Evolutionary conservation across 1,140 invertebrate species (phyloP).

Genomic region (Plectus sambesii): DNA sequence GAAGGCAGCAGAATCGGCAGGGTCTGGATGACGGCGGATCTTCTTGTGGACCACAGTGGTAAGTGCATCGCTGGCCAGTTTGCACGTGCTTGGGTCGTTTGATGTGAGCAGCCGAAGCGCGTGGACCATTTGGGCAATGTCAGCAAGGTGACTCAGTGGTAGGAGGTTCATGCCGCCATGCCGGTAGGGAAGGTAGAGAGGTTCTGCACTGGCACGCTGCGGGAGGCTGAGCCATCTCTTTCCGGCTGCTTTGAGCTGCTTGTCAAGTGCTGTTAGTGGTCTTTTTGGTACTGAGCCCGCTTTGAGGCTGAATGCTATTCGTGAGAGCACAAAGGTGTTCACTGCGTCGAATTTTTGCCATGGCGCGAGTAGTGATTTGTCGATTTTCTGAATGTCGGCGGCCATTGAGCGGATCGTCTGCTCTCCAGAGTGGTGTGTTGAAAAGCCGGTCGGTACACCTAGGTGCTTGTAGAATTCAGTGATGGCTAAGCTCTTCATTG

Average conservation of each 20-base stretch:
- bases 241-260: slow-evolving; percentile 6
- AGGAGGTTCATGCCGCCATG: slow-evolving; percentile 8
- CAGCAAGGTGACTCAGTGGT: slow-evolving; percentile 5
- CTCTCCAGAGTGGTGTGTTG: background rate
- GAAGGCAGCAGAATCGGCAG: no score
- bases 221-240: slow-evolving; percentile 18
- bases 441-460: slow-evolving; percentile 15
- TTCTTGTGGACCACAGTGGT: no score
- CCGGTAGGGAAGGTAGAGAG: slow-evolving; percentile 8
- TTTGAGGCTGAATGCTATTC: slow-evolving; percentile 34
- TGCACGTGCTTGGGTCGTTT: no score
- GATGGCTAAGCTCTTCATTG: background rate
- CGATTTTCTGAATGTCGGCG: slow-evolving; percentile 14
- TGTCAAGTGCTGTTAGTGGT: slow-evolving; percentile 11
- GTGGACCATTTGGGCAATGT: slow-evolving; percentile 6
- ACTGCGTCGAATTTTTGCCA: slow-evolving; percentile 47
- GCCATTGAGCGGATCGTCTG: slow-evolving; percentile 4
- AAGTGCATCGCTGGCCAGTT: no score
- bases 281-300: background rate
- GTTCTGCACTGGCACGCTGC: slow-evolving; percentile 5
- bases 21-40: no score
- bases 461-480: slow-evolving; percentile 11
- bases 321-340: slow-evolving; percentile 41
- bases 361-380: slow-evolving; percentile 34
- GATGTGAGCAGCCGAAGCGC: slow-evolving; percentile 10